These are phyloP conservation scores for Sebastes trivittatus DNA, from an alignment of 2,797 vertebrate species.

Conservation along the genomic window DNA sequence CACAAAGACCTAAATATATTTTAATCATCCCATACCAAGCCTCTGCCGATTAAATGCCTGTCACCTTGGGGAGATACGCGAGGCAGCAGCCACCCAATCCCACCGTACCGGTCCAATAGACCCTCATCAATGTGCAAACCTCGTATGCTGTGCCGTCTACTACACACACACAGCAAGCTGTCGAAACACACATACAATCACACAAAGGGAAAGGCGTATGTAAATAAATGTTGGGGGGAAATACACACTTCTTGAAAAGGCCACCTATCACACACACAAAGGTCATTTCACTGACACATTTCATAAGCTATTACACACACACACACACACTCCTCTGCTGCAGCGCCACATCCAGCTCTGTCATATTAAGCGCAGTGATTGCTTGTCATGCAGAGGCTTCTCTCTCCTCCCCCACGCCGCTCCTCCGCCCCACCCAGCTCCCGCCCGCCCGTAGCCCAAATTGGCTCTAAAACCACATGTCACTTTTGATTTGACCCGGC, in stretches of 20 bases:
- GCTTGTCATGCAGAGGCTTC: conserved; percentile 62
- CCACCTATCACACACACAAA: conserved; percentile 62
- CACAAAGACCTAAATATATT: neutral
- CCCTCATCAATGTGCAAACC: conserved; percentile 55
- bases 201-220: conserved; percentile 23
- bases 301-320: conserved; percentile 50
- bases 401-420: neutral
- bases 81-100: conserved; percentile 31
- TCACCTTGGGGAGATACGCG: conserved; percentile 35
- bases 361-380: conserved; percentile 59
- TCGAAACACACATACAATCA: neutral
- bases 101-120: conserved; percentile 46
- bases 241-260: conserved; percentile 60
- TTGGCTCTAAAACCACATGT: conserved; percentile 69
- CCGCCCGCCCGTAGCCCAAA: conserved; percentile 35
- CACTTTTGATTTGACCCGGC: conserved; percentile 79
- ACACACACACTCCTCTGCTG: conserved; percentile 10
- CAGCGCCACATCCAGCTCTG: conserved; percentile 38
- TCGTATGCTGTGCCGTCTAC: neutral
- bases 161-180: conserved; percentile 1
- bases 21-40: neutral
- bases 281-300: conserved; percentile 67
- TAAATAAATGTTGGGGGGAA: conserved; percentile 48
- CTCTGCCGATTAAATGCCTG: conserved; percentile 46
- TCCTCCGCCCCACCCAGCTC: neutral